Evolutionary conservation across 1,140 invertebrate genomes (phyloP).

Genomic region (Orchesella cincta): DNA sequence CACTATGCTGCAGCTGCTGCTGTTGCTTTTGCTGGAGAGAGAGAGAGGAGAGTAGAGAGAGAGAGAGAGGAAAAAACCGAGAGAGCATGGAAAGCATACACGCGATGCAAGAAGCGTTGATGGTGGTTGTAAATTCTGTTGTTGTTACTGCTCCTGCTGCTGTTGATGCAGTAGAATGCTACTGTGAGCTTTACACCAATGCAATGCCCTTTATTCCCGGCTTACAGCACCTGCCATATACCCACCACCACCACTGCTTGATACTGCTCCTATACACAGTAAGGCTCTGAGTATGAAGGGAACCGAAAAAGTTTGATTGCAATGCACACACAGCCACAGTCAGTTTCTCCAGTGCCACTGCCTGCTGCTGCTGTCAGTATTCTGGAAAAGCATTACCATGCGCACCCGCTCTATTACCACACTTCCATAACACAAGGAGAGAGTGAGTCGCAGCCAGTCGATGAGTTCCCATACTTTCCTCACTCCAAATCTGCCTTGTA

Average conservation of each 20-base stretch:
- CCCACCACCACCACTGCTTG: slow-evolving; percentile 3
- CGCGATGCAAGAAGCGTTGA: slow-evolving; percentile 25
- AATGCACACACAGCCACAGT: background rate
- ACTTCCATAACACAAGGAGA: background rate
- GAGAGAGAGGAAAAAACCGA: background rate
- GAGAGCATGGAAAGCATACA: background rate
- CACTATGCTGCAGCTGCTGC: background rate
- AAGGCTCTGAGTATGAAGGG: background rate
- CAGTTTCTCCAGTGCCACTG: no score
- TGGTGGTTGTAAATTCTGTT: slow-evolving; percentile 13
- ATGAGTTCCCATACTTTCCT: no score
- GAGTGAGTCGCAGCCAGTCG: background rate
- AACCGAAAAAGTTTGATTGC: slow-evolving; percentile 24
- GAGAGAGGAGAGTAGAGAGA: background rate
- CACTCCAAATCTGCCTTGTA: background rate
- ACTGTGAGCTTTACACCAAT: background rate
- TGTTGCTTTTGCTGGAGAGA: slow-evolving; percentile 3
- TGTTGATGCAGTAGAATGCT: slow-evolving; percentile 16
- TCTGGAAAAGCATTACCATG: slow-evolving; percentile 22
- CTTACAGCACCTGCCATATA: background rate
- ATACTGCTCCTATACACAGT: background rate
- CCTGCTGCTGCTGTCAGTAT: no score
- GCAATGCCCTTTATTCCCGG: background rate
- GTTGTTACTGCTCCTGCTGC: slow-evolving; percentile 16
- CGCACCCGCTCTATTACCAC: slow-evolving; percentile 1